A percentile compares a stretch with the other conserved stretches of the same genome.
Evolutionary conservation across 2,888 invertebrate genomes (phyloP).

Genomic region (Seladonia tumulorum): DNA sequence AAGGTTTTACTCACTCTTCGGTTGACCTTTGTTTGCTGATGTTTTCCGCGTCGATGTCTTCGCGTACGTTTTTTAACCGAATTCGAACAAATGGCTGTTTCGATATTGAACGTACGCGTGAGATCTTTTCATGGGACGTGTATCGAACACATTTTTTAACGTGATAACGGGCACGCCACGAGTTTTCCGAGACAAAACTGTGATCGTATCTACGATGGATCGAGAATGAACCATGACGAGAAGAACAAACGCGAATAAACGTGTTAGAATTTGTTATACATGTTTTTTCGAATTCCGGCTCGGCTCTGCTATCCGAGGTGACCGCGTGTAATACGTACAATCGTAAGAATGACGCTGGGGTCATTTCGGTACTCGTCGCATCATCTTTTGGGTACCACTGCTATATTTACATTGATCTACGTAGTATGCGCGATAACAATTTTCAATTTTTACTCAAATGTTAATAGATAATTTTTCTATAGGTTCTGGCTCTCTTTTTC

Average conservation of each 20-base stretch:
- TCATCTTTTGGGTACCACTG: slow-evolving; percentile 67
- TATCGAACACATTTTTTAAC: slow-evolving; percentile 55
- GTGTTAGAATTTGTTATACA: slow-evolving; percentile 12
- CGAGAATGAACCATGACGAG: slow-evolving; percentile 16
- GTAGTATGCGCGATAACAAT: slow-evolving; percentile 72
- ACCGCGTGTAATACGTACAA: slow-evolving; percentile 60
- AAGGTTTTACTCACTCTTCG: slow-evolving; percentile 49
- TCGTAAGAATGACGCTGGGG: slow-evolving; percentile 73
- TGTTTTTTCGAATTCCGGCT: slow-evolving; percentile 30
- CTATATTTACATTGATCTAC: slow-evolving; percentile 72
- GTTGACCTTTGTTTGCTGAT: slow-evolving; percentile 28
- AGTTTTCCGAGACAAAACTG: slow-evolving; percentile 31
- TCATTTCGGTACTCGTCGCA: slow-evolving; percentile 76
- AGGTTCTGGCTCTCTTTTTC: not conserved
- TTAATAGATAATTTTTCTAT: not conserved
- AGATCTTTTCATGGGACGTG: slow-evolving; percentile 63
- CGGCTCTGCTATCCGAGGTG: slow-evolving; percentile 33
- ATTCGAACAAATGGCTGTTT: slow-evolving; percentile 26
- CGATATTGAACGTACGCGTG: slow-evolving; percentile 67
- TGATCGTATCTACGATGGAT: slow-evolving; percentile 16
- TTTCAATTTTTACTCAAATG: slow-evolving; percentile 38
- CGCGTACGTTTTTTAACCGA: slow-evolving; percentile 40
- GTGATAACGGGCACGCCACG: slow-evolving; percentile 18
- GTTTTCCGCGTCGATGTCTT: slow-evolving; percentile 2
- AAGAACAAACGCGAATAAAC: slow-evolving; percentile 22